These are phyloP conservation scores for Drosophila bunnanda DNA, from an alignment of 2,888 invertebrate species.

Conservation along the genomic window DNA sequence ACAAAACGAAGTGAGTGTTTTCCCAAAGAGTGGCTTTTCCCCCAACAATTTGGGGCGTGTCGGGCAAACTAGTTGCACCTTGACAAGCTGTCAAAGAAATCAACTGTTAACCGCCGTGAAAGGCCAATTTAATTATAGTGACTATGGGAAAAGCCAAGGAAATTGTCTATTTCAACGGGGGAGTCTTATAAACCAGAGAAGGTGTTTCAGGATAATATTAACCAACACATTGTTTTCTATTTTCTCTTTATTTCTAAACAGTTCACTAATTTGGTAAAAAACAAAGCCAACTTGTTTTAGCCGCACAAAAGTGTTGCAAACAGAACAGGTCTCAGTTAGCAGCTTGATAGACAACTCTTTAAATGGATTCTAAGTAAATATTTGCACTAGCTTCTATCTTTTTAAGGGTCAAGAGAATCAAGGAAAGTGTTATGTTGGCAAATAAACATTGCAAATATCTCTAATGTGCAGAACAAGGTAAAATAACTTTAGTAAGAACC, in stretches of 20 bases:
- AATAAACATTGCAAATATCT: too few relatives aligned
- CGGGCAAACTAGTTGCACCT: constrained; percentile 40
- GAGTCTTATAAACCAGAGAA: background rate
- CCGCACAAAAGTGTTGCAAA: background rate
- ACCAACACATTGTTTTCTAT: background rate
- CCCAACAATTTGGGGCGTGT: constrained; percentile 39
- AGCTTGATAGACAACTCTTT: background rate
- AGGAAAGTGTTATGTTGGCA: background rate
- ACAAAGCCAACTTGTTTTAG: background rate
- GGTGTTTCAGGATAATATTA: background rate
- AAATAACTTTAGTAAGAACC: background rate
- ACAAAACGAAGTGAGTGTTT: constrained; percentile 29
- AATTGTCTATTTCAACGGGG: background rate
- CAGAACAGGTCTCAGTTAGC: background rate
- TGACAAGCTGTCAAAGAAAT: constrained; percentile 36
- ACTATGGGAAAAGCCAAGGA: background rate
- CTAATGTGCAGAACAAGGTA: too few relatives aligned
- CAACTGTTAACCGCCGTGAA: constrained; percentile 24
- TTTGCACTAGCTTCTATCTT: background rate
- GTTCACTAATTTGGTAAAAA: background rate
- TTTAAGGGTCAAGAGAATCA: background rate
- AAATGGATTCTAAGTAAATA: background rate
- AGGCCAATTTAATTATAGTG: constrained; percentile 25
- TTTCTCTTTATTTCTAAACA: background rate
- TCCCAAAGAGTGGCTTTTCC: constrained; percentile 7